These are phyloP conservation scores for Mareca penelope DNA, from an alignment of 2,797 vertebrate species.

Conservation along the genomic window DNA sequence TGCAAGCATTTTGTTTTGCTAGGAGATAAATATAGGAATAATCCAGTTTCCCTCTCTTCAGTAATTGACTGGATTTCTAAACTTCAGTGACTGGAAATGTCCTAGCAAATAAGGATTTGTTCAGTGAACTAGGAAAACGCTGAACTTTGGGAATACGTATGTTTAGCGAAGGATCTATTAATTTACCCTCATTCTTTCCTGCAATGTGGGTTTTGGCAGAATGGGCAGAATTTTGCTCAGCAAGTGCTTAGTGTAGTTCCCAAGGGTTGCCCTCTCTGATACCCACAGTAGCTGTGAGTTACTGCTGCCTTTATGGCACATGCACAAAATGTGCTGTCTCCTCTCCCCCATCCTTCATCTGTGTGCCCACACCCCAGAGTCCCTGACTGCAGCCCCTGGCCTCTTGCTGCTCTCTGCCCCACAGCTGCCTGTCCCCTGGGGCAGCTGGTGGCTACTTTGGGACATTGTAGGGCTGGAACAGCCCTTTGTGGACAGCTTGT, in stretches of 20 bases:
- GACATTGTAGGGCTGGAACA: not conserved
- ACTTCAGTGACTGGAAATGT: not conserved
- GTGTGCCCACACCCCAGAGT: accelerated
- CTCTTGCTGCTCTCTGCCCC: not conserved
- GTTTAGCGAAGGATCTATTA: not conserved
- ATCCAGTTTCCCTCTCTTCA: not conserved
- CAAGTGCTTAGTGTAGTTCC: not conserved
- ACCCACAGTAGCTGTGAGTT: not conserved
- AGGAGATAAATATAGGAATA: conserved; percentile 7
- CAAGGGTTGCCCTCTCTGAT: not conserved
- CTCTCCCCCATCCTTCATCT: not conserved
- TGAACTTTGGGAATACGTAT: not conserved
- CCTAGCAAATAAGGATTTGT: not conserved
- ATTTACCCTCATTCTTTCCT: not conserved
- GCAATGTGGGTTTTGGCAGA: not conserved
- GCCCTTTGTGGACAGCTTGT: not conserved
- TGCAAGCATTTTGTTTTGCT: not conserved
- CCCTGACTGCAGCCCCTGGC: not conserved
- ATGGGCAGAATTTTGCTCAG: not conserved
- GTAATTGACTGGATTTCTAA: not conserved
- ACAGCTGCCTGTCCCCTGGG: not conserved
- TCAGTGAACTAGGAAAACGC: not conserved
- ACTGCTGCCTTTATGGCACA: not conserved
- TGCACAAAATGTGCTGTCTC: not conserved
- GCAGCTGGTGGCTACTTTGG: not conserved